Evolutionary conservation across 1,140 invertebrate genomes (phyloP), one percentile per base, ranked within the genome.

Genomic region (Drosophila murphyi): DNA sequence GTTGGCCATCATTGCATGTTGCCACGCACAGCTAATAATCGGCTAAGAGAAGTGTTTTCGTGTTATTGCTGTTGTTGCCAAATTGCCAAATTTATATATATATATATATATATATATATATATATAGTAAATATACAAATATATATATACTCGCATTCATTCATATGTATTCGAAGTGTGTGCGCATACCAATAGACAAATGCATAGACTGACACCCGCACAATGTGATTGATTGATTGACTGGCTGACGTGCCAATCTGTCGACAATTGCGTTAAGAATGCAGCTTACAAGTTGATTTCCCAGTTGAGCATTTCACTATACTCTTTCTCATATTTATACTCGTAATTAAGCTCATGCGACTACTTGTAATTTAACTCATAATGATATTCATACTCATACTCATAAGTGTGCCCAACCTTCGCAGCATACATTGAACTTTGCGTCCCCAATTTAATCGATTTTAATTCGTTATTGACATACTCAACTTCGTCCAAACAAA

Each of bases 1-100:
- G 62, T 67, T 64, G 50, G 62, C 62, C 65, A 47, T 62, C 69
- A 64, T 77, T 77, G 59, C 78, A 77, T 63, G 78, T 68, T 72
- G 51, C 39, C 61, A 72, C 56, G 63, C 71, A 68, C 54, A 61
- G 39, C 32, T 68, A 39, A 61, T 43, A 69, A 69, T 59, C 48
- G 61, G 39, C 62, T 61, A 74, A 69, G 41, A 60, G 56, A 61
- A 74, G 63, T 72, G 69, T 64, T 64, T 65, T 56, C 10, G 7
- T 37, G 35, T 28, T 48, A 12, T 35, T 43, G 12, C 37, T 20
- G 20, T 20, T 47, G 39, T 70, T 79, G 48, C 65, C 61, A 80
- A 80, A 80, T 48, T 71, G 63, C 37, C 12, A 61, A 51, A 37
- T 32, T 20, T 10, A 5, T 28, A 5, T 8, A 52, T 43, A 51